These are phyloP conservation scores for Ditula angustiorana DNA, from an alignment of 2,888 invertebrate species.

Conservation along the genomic window DNA sequence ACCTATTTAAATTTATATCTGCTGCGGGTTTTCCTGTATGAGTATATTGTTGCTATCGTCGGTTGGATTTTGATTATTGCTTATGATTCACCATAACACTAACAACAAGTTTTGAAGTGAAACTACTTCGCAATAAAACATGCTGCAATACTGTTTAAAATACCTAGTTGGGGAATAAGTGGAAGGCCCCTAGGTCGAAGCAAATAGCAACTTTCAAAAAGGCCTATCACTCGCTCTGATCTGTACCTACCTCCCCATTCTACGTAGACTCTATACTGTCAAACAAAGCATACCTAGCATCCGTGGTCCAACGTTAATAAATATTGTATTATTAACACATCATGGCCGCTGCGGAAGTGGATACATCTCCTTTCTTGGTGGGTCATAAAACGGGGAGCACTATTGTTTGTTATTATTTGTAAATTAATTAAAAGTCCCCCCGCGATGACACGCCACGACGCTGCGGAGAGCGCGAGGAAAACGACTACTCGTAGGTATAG, in stretches of 20 bases:
- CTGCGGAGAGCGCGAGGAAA: background rate
- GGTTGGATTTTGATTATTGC: background rate
- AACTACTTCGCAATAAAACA: too few relatives aligned
- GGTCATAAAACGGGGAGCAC: slow-evolving; percentile 53
- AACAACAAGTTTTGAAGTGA: too few relatives aligned
- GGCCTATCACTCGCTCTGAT: too few relatives aligned
- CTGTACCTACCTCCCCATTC: too few relatives aligned
- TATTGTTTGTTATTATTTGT: slow-evolving; percentile 61
- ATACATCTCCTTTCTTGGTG: slow-evolving; percentile 48
- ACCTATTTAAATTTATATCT: background rate
- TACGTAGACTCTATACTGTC: background rate
- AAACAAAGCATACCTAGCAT: background rate
- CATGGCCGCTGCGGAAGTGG: slow-evolving; percentile 38
- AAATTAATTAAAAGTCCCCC: slow-evolving; percentile 58
- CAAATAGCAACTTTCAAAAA: too few relatives aligned
- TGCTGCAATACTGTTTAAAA: too few relatives aligned
- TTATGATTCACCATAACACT: background rate
- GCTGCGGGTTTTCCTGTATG: background rate
- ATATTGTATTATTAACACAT: slow-evolving; percentile 48
- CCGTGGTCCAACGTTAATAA: background rate
- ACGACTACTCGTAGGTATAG: background rate
- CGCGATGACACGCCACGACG: slow-evolving; percentile 44
- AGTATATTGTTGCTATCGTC: background rate
- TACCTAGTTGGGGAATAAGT: too few relatives aligned
- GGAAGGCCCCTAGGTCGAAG: too few relatives aligned